A percentile compares a stretch with the other conserved stretches of the same genome.
Conservation (phyloP, 2,888 invertebrate species). For the Lamellibrachia satsuma region DNA sequence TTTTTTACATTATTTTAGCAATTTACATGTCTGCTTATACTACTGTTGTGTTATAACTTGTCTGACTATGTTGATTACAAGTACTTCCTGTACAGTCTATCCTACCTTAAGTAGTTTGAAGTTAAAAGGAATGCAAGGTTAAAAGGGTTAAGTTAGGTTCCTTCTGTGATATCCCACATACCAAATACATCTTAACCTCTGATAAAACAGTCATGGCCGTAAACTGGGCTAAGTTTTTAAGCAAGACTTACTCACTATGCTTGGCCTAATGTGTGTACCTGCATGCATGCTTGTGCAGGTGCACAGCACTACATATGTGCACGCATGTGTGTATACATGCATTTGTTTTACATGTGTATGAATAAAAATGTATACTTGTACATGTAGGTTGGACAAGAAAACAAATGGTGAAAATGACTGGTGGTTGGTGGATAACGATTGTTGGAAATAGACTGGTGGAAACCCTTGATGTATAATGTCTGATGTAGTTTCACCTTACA, state of each 20-base stretch:
- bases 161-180: background rate
- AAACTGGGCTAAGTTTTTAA: background rate
- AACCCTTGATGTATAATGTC: too few relatives aligned
- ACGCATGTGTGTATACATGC: background rate
- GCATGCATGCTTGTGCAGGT: background rate
- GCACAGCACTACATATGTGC: background rate
- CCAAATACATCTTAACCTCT: background rate
- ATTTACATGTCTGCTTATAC: background rate
- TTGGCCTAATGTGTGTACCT: background rate
- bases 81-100: conserved; percentile 2
- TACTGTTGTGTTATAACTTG: too few relatives aligned
- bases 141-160: background rate
- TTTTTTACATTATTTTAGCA: background rate
- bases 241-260: background rate
- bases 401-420: background rate
- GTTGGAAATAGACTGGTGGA: background rate
- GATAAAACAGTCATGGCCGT: background rate
- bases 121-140: background rate
- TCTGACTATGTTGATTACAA: background rate
- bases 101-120: background rate
- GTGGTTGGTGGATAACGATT: background rate
- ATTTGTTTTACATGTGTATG: too few relatives aligned
- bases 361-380: too few relatives aligned
- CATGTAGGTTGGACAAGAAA: background rate
- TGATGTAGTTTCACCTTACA: too few relatives aligned